Evolutionary conservation across 2,113 vertebrate genomes (phyloP), one percentile per base, ranked within the genome.

Genomic region (Corapipo altera): DNA sequence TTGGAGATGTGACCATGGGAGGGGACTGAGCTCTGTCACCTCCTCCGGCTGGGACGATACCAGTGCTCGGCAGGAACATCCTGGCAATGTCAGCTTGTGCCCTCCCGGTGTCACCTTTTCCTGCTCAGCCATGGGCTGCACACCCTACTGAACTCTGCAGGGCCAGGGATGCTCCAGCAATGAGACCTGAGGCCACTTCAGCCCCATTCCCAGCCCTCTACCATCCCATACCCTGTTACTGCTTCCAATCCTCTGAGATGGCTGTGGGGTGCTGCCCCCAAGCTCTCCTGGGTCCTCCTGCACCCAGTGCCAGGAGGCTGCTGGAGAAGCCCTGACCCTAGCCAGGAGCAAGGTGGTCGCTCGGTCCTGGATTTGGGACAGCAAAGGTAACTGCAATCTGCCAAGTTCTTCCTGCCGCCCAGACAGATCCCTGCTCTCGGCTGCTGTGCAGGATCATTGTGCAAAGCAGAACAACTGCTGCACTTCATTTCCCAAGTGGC

Each of bases 271-370:
- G 55, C 41, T 89, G 52, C 5, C 6, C 11, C 55, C 5, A 3
- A 19, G 13, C 8, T 20, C 6, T 19, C 9, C 17, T 8, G 5
- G 17, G 20, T 41, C 24, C 41, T 76, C 54, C 80, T 30, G 15
- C 33, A 49, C 8, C 16, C 9, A 3, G 55, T 1, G 6, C 20
- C 11, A 5, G 6, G 33, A 1, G 2, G 67, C 69, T 84, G 51
- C 61, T 71, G 61, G 65, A 74, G 41, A 66, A 95, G 70, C 24
- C 19, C 46, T 49, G 52, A 27, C 17, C 23, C 26, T 24, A 70
- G 64, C 65, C 76, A 80, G 33, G 20, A 57, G n/a, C 0, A 0
- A 59, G n/a, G 9, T 49, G 57, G 26, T 46, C 44, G 26, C 62
- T 66, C 1, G 1, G 59, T 43, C 48, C 28, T 41, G 59, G 48